Evolutionary conservation across 2,888 invertebrate species (phyloP), one percentile per base, ranked within the genome.

Genomic region (Rhingia rostrata): DNA sequence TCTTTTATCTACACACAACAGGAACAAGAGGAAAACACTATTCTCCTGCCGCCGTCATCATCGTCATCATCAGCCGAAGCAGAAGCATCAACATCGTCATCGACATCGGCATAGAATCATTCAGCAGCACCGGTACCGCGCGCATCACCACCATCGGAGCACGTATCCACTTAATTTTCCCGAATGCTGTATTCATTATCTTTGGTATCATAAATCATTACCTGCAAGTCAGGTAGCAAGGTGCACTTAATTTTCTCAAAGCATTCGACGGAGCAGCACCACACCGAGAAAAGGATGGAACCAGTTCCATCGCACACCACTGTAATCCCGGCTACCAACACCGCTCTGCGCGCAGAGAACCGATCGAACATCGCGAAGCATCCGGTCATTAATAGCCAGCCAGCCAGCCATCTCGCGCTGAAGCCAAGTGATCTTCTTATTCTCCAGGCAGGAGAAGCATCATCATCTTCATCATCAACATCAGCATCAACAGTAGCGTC

Each of bases 171-270:
- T 85, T 85, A 85, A 85, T 85, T 85, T 85, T 85, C 85, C 84
- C 86, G 86, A 87, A 86, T 87, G 86, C 86, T 81, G 87, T 87
- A 87, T 87, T 87, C 87, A 87, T 87, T 87, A 87, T 87, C 87
- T 86, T 86, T 87, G 86, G 86, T 87, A 87, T 86, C 87, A 87
- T 87, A 87, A 87, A 87, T 87, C 87, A 87, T 87, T 87, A 87
- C 87, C 86, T 87, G 87, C 87, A 87, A 87, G 87, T 86, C 87
- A 86, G 87, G 87, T 87, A 87, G 87, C 87, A 87, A 87, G 87
- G 87, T 87, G 87, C 87, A 87, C 87, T 87, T 87, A 86, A 87
- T 87, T 87, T 87, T 86, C 78, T 78, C 83, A 84, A 84, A 80
- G 74, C 79, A 86, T 67, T 74, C 84, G 74, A 51, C 60, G 74